Evolutionary conservation across 2,113 vertebrate species (phyloP).

Genomic region (Alces alces): DNA sequence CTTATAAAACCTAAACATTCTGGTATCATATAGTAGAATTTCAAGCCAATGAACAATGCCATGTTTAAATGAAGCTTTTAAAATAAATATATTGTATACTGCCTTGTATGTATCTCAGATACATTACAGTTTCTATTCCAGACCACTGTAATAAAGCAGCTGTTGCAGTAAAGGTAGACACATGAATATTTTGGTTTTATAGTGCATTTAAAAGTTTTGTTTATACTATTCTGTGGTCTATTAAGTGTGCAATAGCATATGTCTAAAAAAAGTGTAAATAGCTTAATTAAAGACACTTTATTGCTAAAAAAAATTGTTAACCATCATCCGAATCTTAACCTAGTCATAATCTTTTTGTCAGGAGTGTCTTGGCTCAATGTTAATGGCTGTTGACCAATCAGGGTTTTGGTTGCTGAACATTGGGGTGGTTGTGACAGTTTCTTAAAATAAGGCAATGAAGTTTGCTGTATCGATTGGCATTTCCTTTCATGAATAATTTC

Average conservation of each 20-base stretch:
- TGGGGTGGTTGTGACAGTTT: not conserved
- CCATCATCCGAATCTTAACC: not conserved
- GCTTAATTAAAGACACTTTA: not conserved
- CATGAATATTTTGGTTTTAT: not conserved
- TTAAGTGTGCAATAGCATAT: not conserved
- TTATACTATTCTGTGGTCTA: not conserved
- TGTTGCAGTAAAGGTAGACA: not conserved
- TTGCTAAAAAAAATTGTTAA: not conserved
- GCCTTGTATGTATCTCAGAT: not conserved
- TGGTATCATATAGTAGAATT: not conserved
- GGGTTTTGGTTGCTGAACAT: not conserved
- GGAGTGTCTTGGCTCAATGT: not conserved
- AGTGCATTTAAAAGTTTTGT: not conserved
- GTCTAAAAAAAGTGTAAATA: not conserved
- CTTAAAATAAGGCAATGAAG: not conserved
- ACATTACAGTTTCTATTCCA: not conserved
- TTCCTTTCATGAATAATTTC: not conserved
- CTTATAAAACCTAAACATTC: conserved; percentile 21
- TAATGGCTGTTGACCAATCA: not conserved
- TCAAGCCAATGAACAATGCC: not conserved
- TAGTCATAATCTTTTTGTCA: not conserved
- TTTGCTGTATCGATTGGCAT: not conserved
- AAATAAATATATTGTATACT: not conserved
- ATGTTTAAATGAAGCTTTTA: conserved; percentile 28
- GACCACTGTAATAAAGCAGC: not conserved